These are phyloP conservation scores for Ectemnius lituratus DNA, from an alignment of 2,888 invertebrate genomes.

Conservation along the genomic window DNA sequence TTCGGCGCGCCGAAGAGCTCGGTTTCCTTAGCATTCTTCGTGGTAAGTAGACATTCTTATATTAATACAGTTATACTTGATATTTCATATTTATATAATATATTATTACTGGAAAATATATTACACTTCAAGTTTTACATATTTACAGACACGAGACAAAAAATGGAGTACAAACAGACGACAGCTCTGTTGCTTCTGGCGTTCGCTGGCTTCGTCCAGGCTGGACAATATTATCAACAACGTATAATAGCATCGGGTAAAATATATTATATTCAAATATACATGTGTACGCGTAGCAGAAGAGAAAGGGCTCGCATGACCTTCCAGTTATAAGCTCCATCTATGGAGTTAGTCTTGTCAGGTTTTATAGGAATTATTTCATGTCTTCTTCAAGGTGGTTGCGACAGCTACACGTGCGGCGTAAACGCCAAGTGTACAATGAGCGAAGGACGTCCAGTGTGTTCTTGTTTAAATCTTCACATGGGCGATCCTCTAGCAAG, in stretches of 20 bases:
- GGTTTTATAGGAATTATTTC: neutral
- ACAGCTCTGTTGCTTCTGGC: conserved; percentile 62
- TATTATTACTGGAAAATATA: too few species aligned
- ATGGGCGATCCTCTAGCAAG: conserved; percentile 88
- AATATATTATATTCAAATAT: neutral
- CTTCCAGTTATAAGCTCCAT: neutral
- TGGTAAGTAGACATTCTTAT: too few species aligned
- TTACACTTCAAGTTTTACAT: too few species aligned
- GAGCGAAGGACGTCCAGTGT: conserved; percentile 86
- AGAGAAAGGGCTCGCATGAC: neutral
- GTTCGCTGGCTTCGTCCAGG: conserved; percentile 43
- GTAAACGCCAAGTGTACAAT: conserved; percentile 76
- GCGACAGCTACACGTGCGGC: conserved; percentile 75
- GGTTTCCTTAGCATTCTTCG: neutral
- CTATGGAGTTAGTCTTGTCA: conserved; percentile 1
- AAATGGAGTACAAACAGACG: conserved; percentile 58
- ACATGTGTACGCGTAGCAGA: neutral
- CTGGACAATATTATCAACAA: conserved; percentile 49
- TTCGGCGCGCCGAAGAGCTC: conserved; percentile 27
- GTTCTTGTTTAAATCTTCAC: conserved; percentile 88
- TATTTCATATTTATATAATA: too few species aligned
- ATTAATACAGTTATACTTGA: too few species aligned
- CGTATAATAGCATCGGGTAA: conserved; percentile 64
- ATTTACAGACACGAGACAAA: conserved; percentile 7
- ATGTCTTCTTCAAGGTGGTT: conserved; percentile 57